Base-by-base conservation (phyloP, 2,113 vertebrate species). In the Zapus hudsonius region DNA sequence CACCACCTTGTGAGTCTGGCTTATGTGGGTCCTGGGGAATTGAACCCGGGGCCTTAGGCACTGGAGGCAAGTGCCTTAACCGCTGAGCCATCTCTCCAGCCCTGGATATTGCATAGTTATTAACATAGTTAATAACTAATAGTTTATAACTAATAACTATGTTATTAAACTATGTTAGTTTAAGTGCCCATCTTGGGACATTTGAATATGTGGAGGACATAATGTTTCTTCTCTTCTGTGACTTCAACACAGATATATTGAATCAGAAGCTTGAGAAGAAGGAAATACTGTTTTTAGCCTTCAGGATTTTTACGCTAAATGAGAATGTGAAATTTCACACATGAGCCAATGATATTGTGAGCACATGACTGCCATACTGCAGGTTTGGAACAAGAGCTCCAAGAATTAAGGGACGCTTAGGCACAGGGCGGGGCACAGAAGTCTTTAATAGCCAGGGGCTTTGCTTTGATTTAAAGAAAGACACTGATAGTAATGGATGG, bases 201-300 rank as follows among this genome's bases (percentile, higher is more conserved):
- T 36, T n/a, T 38, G 44, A 31, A 22, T 31, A 4, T 66, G n/a
- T 64, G 55, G 44, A 85, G 4, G 7, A 36, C 25, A 52, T 38
- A 40, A 22, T 38, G 44, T 27, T 64, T 81, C n/a, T 85, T 82
- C 55, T 91, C 29, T 75, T 74, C 59, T 93, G 52, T 59, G 84
- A 61, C 29, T 81, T 93, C 74, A 80, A 59, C 40, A 70, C 75
- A 17, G 38, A 70, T 42, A 27, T 64, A 81, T 23, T 44, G 64
- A 93, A 66, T 36, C 17, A n/a, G 47, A 91, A 81, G 17, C 66
- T 38, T 57, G 67, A 57, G 64, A 59, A 79, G 16, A 25, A 55
- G 20, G 88, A 84, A 92, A 81, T 16, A 59, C 10, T 93, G 52
- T 42, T 90, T 20, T 81, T 70, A 75, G 33, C 33, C 42, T 80